Base-by-base conservation (phyloP, 2,113 vertebrate genomes). In the Bettongia penicillata region DNA sequence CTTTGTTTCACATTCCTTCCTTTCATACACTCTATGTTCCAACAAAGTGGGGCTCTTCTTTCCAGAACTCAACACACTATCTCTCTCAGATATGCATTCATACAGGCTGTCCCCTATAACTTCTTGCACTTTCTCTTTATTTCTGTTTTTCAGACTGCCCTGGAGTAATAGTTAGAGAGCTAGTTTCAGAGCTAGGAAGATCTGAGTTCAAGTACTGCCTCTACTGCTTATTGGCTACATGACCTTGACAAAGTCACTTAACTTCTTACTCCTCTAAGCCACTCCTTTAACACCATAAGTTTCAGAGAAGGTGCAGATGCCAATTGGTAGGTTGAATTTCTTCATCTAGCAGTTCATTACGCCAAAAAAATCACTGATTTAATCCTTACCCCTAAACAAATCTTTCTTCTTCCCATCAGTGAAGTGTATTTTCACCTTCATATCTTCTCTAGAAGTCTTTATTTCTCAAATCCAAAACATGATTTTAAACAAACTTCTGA, bases 271-370 rank as follows among this genome's bases (percentile, higher is more conserved):
- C 31, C 12, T 68, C 3, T 68, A 14, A 16, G 47, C 37, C 43
- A 93, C 49, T 90, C n/a, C 0, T 84, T 25, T 51, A 24, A 19
- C 2, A 23, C 53, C 89, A 89, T 91, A 89, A 8, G 51, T 53
- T 43, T 14, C 37, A 68, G 53, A 11, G 31, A 37, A n/a, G 28
- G 9, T 89, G 23, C 91, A 90, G 37, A 91, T 11, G 31, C 5
- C 52, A 68, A 91, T 93, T 9, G 43, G 94, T 94, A 92, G 53
- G 25, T n/a, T 89, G 94, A 51, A 50, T 90, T 92, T 92, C 28
- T 95, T 53, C 91, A 24, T 51, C 12, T 61, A 91, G 37, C 37
- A 77, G 16, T 77, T n/a, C 68, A 6, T n/a, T 22, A 77, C 43
- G 19, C 16, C 31, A n/a, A n/a, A n/a, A 19, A 77, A 77, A 2